Conservation (phyloP, 37 sponge, comb jelly and placozoan species). For the Halichondria panicea region DNA sequence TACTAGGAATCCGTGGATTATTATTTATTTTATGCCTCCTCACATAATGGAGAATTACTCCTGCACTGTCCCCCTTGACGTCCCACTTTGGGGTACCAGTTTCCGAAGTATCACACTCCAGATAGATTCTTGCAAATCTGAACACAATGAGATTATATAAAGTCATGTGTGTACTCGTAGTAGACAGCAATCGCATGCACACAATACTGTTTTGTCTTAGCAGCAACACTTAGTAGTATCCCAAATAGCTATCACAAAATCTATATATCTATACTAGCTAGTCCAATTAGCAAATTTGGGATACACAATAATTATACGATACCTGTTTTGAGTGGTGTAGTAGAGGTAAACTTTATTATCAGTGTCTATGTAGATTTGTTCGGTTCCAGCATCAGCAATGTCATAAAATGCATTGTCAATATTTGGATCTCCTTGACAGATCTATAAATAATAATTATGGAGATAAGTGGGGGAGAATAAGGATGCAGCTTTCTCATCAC, state of each 20-base stretch:
- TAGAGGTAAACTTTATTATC: slow-evolving; percentile 4
- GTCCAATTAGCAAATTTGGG: neutral
- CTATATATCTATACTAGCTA: no score
- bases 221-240: neutral
- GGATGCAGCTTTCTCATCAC: neutral
- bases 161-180: neutral
- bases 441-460: neutral
- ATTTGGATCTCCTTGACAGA: slow-evolving; percentile 13
- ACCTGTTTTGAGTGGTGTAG: neutral
- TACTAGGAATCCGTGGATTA: neutral
- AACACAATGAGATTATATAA: neutral
- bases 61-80: neutral
- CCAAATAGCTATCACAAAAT: no score
- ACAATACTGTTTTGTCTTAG: neutral
- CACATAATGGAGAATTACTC: neutral
- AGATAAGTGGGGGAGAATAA: neutral
- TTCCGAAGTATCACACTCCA: neutral
- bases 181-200: neutral
- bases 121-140: neutral
- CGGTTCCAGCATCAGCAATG: slow-evolving; percentile 19
- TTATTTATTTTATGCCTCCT: neutral
- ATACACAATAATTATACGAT: neutral
- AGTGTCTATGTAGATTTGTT: slow-evolving; percentile 4
- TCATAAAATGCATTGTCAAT: neutral
- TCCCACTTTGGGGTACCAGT: neutral